Conservation (phyloP, 2,113 vertebrate genomes). For the Rynchops niger region DNA sequence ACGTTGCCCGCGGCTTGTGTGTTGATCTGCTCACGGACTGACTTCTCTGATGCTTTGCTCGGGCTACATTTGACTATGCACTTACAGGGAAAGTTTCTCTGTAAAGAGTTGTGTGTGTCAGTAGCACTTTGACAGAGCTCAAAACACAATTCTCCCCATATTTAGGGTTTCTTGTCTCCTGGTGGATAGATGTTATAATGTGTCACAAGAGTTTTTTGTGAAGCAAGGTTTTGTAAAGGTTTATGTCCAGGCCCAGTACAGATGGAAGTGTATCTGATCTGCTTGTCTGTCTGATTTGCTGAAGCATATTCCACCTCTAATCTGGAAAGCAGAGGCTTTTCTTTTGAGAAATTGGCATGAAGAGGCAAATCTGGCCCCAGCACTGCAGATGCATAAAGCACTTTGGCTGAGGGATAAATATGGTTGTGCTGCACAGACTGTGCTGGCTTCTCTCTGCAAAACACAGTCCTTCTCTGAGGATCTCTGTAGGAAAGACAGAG, state of each 20-base stretch:
- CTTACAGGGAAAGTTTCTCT: neutral
- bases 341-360: conserved; percentile 24
- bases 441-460: neutral
- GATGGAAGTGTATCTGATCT: neutral
- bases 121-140: neutral
- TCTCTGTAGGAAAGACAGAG: neutral
- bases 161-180: neutral
- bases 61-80: neutral
- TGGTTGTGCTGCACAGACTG: neutral
- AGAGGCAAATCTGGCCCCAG: neutral
- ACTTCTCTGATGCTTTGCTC: neutral
- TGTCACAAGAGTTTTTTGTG: neutral
- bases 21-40: neutral
- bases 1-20: neutral
- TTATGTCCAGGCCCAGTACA: neutral
- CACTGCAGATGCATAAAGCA: neutral
- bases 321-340: conserved; percentile 23
- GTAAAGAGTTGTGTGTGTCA: neutral
- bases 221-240: neutral
- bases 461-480: neutral
- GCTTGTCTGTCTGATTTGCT: neutral
- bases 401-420: conserved; percentile 23
- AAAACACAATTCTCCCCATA: neutral
- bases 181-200: neutral
- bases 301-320: neutral